phyloP scores from a whole-genome alignment of 2,888 invertebrate genomes.

The Parnassius apollo region DNA sequence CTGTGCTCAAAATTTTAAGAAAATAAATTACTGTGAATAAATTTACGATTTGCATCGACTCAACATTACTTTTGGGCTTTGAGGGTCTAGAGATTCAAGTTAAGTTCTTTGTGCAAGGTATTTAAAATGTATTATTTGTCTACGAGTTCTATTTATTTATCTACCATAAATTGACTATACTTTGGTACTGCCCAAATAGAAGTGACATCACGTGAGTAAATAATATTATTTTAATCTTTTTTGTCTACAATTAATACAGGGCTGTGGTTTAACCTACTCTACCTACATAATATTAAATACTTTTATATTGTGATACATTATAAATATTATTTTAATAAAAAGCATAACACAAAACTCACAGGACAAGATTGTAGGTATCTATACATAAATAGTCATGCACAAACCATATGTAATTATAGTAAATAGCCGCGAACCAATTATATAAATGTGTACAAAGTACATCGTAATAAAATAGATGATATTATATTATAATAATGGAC shows the following conservation, averaged over 20 bases:
- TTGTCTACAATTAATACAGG: conserved; percentile 11
- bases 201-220: not conserved
- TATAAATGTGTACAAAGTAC: conserved; percentile 34
- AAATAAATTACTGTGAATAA: not conserved
- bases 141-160: not conserved
- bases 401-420: conserved; percentile 35
- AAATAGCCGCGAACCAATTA: conserved; percentile 40
- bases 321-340: conserved; percentile 59
- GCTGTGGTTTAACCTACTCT: conserved; percentile 20
- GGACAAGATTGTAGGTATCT: conserved; percentile 78
- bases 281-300: conserved; percentile 38
- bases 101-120: not conserved
- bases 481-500: conserved; percentile 32
- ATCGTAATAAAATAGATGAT: conserved; percentile 32
- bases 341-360: conserved; percentile 83
- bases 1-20: conserved; percentile 10
- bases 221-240: not conserved
- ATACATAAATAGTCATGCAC: conserved; percentile 52
- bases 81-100: conserved; percentile 11
- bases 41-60: conserved; percentile 11
- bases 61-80: conserved; percentile 15
- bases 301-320: conserved; percentile 28
- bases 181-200: not conserved
- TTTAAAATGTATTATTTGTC: not conserved
- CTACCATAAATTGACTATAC: not conserved